Percentiles rank a stretch among this genome's conserved stretches.
These are phyloP conservation scores for Dicrurus megarhynchus DNA, from an alignment of 2,113 vertebrate species.

Conservation along the genomic window DNA sequence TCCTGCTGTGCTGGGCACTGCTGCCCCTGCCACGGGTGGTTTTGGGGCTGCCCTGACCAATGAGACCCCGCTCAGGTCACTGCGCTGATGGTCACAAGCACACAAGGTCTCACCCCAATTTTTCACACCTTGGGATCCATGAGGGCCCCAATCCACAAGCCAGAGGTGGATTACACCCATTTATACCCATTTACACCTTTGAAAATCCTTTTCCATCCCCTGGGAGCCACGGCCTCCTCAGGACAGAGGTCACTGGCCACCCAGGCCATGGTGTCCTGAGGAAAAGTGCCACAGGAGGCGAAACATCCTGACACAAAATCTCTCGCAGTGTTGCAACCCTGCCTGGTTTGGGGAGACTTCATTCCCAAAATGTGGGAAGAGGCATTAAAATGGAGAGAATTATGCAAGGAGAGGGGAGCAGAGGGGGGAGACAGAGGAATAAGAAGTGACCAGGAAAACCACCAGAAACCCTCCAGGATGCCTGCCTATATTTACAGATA, in stretches of 20 bases:
- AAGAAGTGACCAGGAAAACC: constrained; percentile 58
- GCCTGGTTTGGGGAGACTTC: neutral
- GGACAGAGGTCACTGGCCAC: neutral
- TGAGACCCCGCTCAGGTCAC: accelerated
- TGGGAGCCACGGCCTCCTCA: accelerated
- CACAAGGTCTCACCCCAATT: neutral
- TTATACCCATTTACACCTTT: neutral
- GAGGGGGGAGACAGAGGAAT: neutral
- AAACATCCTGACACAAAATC: neutral
- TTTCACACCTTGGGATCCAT: neutral
- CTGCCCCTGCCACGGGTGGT: neutral
- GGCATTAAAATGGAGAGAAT: neutral
- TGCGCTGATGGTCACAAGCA: neutral
- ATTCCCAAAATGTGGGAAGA: constrained; percentile 7
- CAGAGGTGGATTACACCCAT: neutral
- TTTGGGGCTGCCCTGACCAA: accelerated
- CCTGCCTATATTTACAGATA: constrained; percentile 56
- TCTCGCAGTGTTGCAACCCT: neutral
- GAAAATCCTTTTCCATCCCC: neutral
- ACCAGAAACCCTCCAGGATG: constrained; percentile 42
- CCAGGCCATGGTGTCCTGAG: neutral
- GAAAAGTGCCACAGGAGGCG: neutral
- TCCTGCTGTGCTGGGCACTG: accelerated
- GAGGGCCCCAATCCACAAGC: neutral
- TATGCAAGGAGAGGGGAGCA: neutral